Evolutionary conservation across 2,888 invertebrate species (phyloP).

Genomic region (Lissocephala sabroskyi): DNA sequence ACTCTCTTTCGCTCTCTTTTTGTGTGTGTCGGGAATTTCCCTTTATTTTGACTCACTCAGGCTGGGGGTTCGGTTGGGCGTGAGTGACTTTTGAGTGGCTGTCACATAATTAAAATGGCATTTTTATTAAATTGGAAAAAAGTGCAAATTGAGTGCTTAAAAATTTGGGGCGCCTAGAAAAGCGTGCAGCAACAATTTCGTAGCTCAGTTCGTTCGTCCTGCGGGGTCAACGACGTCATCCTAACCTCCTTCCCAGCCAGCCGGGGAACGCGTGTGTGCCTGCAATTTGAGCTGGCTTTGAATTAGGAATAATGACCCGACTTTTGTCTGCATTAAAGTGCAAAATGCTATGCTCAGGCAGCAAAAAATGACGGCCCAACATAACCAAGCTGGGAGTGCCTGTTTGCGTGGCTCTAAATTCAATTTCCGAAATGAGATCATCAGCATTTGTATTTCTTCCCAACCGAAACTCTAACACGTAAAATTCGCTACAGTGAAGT

Average conservation of each 20-base stretch:
- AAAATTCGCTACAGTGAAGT: no score
- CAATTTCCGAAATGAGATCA: slow-evolving; percentile 51
- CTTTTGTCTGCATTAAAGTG: slow-evolving; percentile 14
- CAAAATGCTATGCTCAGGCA: neutral
- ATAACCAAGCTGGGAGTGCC: no score
- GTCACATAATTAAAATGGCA: neutral
- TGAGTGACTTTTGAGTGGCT: slow-evolving; percentile 6
- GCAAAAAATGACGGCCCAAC: no score
- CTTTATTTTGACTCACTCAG: slow-evolving; percentile 34
- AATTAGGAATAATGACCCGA: slow-evolving; percentile 43
- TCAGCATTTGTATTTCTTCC: slow-evolving; percentile 49
- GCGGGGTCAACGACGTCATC: no score
- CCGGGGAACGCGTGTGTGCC: no score
- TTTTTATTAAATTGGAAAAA: neutral
- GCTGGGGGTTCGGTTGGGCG: neutral
- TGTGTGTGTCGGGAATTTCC: slow-evolving; percentile 28
- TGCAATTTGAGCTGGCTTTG: no score
- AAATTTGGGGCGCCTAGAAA: no score
- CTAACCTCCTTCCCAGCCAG: no score
- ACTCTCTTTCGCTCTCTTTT: slow-evolving; percentile 10
- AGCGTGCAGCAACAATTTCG: slow-evolving; percentile 14
- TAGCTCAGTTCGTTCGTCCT: no score
- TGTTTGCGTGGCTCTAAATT: slow-evolving; percentile 23
- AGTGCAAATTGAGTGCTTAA: slow-evolving; percentile 9
- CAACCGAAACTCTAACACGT: no score